phyloP scores from a whole-genome alignment of 2,888 invertebrate genomes.

The Laspeyria flexula region DNA sequence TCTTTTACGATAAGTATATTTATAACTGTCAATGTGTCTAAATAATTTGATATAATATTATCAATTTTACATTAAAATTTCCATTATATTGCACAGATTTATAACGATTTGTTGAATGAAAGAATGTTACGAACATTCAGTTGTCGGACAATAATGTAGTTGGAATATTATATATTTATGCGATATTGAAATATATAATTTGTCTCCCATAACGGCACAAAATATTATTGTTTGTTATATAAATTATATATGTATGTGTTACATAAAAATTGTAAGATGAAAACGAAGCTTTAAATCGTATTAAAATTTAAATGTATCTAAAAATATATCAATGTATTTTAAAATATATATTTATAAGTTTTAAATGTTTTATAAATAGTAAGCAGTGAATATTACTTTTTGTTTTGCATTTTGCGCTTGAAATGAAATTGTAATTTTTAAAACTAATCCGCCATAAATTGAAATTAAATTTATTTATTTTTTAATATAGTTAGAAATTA shows the following conservation, averaged over 20 bases:
- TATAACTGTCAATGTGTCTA: conserved; percentile 44
- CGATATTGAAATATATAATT: conserved; percentile 22
- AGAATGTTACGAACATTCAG: conserved; percentile 72
- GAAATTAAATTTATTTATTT: conserved; percentile 9
- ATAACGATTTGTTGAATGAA: conserved; percentile 42
- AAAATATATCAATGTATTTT: conserved; percentile 44
- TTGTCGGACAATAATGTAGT: conserved; percentile 82
- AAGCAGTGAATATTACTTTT: conserved; percentile 21
- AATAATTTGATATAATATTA: conserved; percentile 27
- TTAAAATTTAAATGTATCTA: conserved; percentile 62
- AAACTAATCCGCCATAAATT: not conserved
- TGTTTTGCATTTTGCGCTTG: conserved; percentile 17
- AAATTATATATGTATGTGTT: conserved; percentile 55
- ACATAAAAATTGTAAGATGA: conserved; percentile 70
- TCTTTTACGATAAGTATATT: conserved; percentile 56
- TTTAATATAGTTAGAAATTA: conserved; percentile 14
- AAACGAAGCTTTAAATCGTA: conserved; percentile 83
- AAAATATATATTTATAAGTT: conserved; percentile 35
- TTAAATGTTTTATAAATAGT: conserved; percentile 26
- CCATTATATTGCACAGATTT: conserved; percentile 21
- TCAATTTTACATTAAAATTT: conserved; percentile 22
- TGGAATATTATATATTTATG: conserved; percentile 44
- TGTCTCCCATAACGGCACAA: conserved; percentile 39
- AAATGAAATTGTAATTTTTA: conserved; percentile 1
- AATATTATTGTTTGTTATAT: conserved; percentile 34